These are phyloP conservation scores for Andinoacara biseriatus DNA, from an alignment of 2,113 vertebrate species.

Conservation along the genomic window DNA sequence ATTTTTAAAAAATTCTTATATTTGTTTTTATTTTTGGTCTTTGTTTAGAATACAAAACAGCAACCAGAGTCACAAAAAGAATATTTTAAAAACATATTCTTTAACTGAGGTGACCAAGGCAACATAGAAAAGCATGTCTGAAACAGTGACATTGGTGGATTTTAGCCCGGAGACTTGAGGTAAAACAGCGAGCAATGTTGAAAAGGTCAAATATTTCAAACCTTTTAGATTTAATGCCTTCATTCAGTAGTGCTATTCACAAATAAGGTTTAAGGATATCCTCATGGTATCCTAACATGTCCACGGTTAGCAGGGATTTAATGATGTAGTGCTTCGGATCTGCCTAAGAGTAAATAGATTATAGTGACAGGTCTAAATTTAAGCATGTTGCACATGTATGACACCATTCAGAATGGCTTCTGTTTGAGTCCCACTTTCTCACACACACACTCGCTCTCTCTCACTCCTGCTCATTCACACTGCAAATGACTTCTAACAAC, in stretches of 20 bases:
- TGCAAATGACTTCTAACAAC: conserved; percentile 35
- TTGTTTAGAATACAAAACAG: conserved; percentile 83
- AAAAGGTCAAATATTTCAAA: conserved; percentile 55
- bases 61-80: conserved; percentile 80
- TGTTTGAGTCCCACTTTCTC: conserved; percentile 28
- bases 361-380: conserved; percentile 49
- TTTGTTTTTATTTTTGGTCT: conserved; percentile 82
- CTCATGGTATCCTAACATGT: conserved; percentile 36
- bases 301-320: conserved; percentile 67
- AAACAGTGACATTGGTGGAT: conserved; percentile 68
- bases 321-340: conserved; percentile 58
- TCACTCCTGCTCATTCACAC: conserved; percentile 26
- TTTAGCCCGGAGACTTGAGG: conserved; percentile 70
- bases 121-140: conserved; percentile 77
- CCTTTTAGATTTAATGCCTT: conserved; percentile 64
- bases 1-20: conserved; percentile 41
- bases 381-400: conserved; percentile 58
- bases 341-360: conserved; percentile 49
- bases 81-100: conserved; percentile 81
- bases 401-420: conserved; percentile 61
- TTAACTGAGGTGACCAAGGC: conserved; percentile 79
- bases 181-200: conserved; percentile 69
- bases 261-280: conserved; percentile 50
- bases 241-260: conserved; percentile 74
- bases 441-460: conserved; percentile 36